A percentile compares a stretch with the other conserved stretches of the same genome.
These are phyloP conservation scores for Odontomyia ornata DNA, from an alignment of 2,888 invertebrate genomes.

Conservation along the genomic window DNA sequence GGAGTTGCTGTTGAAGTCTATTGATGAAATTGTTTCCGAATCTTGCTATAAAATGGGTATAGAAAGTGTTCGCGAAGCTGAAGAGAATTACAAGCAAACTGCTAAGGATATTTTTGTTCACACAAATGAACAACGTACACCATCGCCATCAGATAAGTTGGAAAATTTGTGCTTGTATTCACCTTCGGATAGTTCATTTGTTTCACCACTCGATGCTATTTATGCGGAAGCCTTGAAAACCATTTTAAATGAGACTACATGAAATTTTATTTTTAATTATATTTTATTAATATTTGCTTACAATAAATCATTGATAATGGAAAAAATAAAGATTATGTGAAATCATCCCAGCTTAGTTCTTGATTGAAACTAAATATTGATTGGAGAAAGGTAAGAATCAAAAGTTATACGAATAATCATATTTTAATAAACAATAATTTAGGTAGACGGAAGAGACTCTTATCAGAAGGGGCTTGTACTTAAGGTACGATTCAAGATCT, in stretches of 20 bases:
- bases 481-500: too few relatives aligned
- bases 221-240: conserved; percentile 49
- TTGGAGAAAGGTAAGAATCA: too few relatives aligned
- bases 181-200: conserved; percentile 51
- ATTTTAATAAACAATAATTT: too few relatives aligned
- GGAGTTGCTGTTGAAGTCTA: conserved; percentile 58
- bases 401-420: too few relatives aligned
- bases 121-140: conserved; percentile 55
- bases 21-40: conserved; percentile 63
- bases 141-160: conserved; percentile 73
- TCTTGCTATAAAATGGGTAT: conserved; percentile 63
- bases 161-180: conserved; percentile 71
- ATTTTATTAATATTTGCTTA: background rate
- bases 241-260: conserved; percentile 41
- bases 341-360: too few relatives aligned
- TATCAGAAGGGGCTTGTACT: too few relatives aligned
- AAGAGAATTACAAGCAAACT: conserved; percentile 18
- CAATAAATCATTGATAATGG: too few relatives aligned
- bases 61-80: conserved; percentile 53
- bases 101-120: background rate
- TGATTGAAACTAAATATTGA: too few relatives aligned
- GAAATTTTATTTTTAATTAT: background rate
- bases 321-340: too few relatives aligned
- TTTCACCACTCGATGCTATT: conserved; percentile 46
- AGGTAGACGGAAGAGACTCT: too few relatives aligned